Evolutionary conservation across 2,797 vertebrate genomes (phyloP), one percentile per base, ranked within the genome.

Genomic region (Spinibarbus caldwelli): DNA sequence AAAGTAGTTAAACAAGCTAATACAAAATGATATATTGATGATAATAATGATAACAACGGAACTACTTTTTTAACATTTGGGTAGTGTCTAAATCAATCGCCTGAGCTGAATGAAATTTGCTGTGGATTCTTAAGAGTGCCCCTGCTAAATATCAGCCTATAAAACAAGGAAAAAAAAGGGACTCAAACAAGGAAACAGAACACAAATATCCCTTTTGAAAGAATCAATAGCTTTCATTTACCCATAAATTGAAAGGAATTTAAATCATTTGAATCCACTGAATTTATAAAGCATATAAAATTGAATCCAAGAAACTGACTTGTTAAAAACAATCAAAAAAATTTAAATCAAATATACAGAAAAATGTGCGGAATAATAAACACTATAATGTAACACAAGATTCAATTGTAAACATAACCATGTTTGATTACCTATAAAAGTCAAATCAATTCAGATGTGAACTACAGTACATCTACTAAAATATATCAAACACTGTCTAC

Each of bases 201-300:
- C 76, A 49, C 38, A 47, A 78, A 82, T 6, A 21, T 76, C 79
- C 85, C 84, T 87, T 59, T 49, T 67, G 34, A 76, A 49, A 47
- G 7, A 86, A 71, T 49, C 19, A 31, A 78, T 38, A 54, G n/a
- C n/a, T n/a, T 31, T 31, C 45, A n/a, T 68, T 54, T 54, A 70
- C 15, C 34, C 57, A 45, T 47, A 72, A 1, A 43, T 45, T 23
- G 7, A 82, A 85, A 71, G 77, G 21, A 57, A 80, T 75, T 34
- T 34, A 47, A 77, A 36, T 62, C 31, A 80, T 23, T 66, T 6
- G 11, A 29, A 34, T 5, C 29, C 26, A 64, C 29, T 23, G 15
- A 21, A 47, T 43, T 47, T 26, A 70, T 52, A 47, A 41, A 26
- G n/a, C 82, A 38, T 68, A 41, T 23, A 3, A 6, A 34, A 67